phyloP scores from a whole-genome alignment of 2,113 vertebrate species.

The Gasterosteus nipponicus region DNA sequence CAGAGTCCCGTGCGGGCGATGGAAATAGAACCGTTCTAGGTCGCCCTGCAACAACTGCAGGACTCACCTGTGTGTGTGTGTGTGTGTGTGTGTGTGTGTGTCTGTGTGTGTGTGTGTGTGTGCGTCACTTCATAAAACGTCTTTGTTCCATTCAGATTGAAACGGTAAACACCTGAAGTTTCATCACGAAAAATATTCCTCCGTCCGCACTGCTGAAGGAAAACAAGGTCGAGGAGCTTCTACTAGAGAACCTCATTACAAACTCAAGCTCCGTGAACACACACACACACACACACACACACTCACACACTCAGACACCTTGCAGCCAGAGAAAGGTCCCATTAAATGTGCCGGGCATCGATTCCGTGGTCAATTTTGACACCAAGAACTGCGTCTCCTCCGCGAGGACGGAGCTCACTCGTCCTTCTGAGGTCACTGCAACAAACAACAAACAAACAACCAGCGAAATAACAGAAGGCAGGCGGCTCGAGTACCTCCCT shows the following conservation, averaged over 20 bases:
- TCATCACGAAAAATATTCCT: neutral
- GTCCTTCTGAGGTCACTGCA: constrained; percentile 13
- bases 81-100: constrained; percentile 10
- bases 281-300: constrained; percentile 1
- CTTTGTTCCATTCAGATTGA: constrained; percentile 28
- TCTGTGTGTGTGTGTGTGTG: constrained; percentile 18
- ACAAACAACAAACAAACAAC: neutral
- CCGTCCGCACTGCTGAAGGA: constrained; percentile 23
- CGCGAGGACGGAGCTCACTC: constrained; percentile 36
- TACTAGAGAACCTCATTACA: constrained; percentile 42
- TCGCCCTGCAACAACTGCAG: constrained; percentile 63
- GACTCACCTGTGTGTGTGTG: constrained; percentile 23
- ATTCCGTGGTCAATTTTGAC: constrained; percentile 44
- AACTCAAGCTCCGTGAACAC: constrained; percentile 13
- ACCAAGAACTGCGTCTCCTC: constrained; percentile 51
- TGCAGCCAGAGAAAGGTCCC: constrained; percentile 26
- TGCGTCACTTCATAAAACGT: neutral
- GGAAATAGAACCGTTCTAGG: constrained; percentile 71
- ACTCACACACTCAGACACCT: constrained; percentile 19
- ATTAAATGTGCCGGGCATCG: constrained; percentile 34
- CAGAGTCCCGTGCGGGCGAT: constrained; percentile 35
- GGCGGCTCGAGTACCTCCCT: no score
- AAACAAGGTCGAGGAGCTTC: constrained; percentile 55
- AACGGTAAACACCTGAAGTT: neutral
- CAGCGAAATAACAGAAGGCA: no score